These are phyloP conservation scores for Drosophila vallismaia DNA, from an alignment of 2,888 invertebrate genomes.

Conservation along the genomic window DNA sequence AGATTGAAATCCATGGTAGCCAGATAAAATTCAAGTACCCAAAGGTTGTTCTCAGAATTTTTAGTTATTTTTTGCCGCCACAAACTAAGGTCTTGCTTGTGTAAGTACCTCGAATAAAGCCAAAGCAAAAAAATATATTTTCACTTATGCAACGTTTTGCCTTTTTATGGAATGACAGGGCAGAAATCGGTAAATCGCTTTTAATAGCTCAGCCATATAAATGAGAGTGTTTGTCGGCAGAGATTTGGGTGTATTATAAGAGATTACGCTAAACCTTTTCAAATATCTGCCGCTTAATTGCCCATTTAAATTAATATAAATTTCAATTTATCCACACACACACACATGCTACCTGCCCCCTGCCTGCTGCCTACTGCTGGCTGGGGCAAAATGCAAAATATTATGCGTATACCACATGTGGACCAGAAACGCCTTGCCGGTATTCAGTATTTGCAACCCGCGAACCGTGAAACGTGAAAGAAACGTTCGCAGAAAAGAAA, in stretches of 20 bases:
- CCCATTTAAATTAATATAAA: constrained; percentile 77
- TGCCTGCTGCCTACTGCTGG: constrained; percentile 35
- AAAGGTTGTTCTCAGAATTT: constrained; percentile 37
- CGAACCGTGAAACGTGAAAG: constrained; percentile 70
- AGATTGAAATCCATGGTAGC: constrained; percentile 33
- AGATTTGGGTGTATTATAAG: constrained; percentile 24
- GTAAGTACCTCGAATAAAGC: constrained; percentile 7
- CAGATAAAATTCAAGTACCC: constrained; percentile 27
- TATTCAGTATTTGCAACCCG: constrained; percentile 7
- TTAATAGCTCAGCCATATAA: constrained; percentile 49
- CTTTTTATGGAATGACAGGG: constrained; percentile 66
- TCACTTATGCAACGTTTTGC: constrained; percentile 40
- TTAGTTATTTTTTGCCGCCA: constrained; percentile 1
- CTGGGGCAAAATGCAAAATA: constrained; percentile 60
- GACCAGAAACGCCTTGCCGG: constrained; percentile 35
- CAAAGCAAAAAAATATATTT: background rate
- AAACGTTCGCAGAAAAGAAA: constrained; percentile 54
- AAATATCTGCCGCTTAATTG: constrained; percentile 72
- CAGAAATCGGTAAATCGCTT: constrained; percentile 37
- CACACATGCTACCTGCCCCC: constrained; percentile 26
- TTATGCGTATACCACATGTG: constrained; percentile 72
- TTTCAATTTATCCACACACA: constrained; percentile 66
- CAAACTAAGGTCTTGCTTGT: background rate
- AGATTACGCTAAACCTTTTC: constrained; percentile 63
- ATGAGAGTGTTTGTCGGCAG: constrained; percentile 27